These are phyloP conservation scores for Gallirallus australis DNA, from an alignment of 2,797 vertebrate species.

Conservation along the genomic window DNA sequence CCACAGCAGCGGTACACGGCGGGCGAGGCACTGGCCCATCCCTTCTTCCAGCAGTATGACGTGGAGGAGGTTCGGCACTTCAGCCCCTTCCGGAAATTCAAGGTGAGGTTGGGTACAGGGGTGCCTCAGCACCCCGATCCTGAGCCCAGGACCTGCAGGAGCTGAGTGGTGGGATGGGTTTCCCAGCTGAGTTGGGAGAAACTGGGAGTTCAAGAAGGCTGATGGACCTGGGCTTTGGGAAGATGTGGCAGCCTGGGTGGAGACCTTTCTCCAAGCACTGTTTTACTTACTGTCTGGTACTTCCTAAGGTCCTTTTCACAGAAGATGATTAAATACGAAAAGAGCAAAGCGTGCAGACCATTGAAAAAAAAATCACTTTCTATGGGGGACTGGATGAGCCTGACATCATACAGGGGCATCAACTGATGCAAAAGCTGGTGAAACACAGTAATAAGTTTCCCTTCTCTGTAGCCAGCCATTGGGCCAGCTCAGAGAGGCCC, in stretches of 20 bases:
- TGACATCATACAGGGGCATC: background rate
- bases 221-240: background rate
- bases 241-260: fast-evolving
- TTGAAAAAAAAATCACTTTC: background rate
- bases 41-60: conserved; percentile 96
- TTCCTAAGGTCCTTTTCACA: background rate
- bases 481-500: background rate
- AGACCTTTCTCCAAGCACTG: background rate
- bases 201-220: background rate
- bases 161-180: background rate
- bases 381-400: background rate
- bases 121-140: fast-evolving
- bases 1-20: conserved; percentile 87
- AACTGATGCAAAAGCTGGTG: background rate
- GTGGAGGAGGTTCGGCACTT: conserved; percentile 93
- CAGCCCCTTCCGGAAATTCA: conserved; percentile 92
- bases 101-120: conserved; percentile 78
- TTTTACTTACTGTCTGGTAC: background rate
- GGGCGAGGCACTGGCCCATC: conserved; percentile 88
- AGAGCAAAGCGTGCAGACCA: background rate
- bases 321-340: background rate
- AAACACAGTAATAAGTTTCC: background rate
- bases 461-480: background rate
- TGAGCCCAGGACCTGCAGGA: background rate
- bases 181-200: background rate